Evolutionary conservation across 2,888 invertebrate species (phyloP), one percentile per base, ranked within the genome.

Genomic region (Desoria tigrina): DNA sequence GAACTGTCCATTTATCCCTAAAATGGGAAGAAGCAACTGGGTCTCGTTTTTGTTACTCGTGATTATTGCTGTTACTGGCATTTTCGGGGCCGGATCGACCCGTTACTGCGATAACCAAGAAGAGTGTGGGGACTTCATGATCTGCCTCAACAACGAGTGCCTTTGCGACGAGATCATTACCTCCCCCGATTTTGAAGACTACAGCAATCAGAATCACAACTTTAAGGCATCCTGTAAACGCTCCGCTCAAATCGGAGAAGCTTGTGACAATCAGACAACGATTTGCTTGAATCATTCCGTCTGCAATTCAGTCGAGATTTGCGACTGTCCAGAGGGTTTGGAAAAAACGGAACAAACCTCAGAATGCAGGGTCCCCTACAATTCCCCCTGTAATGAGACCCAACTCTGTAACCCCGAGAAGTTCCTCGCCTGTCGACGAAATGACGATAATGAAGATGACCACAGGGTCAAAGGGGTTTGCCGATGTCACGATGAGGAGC

Each of bases 81-180:
- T 32, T 32, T 7, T 32, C 11, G 32, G 32, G 11, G 32, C 32
- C 11, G n/a, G 39, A 39, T 11, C 16, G 45, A 11, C 45, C 21
- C 6, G 21, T 51, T 26, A 24, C 24, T 58, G 58, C 28, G 58
- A 42, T 2, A 45, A 14, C 7, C 42, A 58, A 49, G 42, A 18
- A 14, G 58, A 58, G 27, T 58, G 58, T 45, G 58, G 45, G 14
- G 42, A 58, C 45, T 58, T 58, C 23, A 58, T 58, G 45, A 58
- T 42, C 21, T 58, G 58, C 27, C 27, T 23, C 11, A 42, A 58
- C 26, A 58, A 58, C 18, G 16, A 7, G n/a, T 58, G 58, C 24
- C n/a, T 58, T n/a, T 58, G 58, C 27, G 58, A 58, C 24, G 58
- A 58, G 9, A 23, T n/a, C n/a, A n/a, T n/a, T n/a, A n/a, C n/a